Evolutionary conservation across 2,888 invertebrate species (phyloP).

Genomic region (Nemurella pictetii): DNA sequence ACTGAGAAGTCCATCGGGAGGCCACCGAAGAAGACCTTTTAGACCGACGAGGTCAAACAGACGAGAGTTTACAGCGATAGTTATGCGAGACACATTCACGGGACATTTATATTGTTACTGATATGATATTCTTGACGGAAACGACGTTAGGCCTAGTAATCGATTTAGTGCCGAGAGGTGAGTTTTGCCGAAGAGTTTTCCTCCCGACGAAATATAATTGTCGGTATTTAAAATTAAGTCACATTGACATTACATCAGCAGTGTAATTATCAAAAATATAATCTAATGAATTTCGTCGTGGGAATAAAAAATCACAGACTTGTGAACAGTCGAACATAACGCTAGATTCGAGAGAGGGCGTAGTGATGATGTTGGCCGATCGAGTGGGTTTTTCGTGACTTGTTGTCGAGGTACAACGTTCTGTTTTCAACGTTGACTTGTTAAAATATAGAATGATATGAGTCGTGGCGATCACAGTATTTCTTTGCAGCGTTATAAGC

Average conservation of each 20-base stretch:
- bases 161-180: neutral
- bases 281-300: neutral
- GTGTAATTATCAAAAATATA: neutral
- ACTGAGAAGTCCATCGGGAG: neutral
- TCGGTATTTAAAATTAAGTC: neutral
- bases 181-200: neutral
- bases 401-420: neutral
- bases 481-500: conserved; percentile 46
- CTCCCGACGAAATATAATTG: neutral
- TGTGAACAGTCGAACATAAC: neutral
- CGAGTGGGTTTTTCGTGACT: neutral
- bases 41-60: neutral
- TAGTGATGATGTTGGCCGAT: neutral
- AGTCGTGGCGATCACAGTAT: neutral
- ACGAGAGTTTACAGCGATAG: neutral
- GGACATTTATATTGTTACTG: neutral
- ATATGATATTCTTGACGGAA: neutral
- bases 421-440: neutral
- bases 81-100: neutral
- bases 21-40: neutral
- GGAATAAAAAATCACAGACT: neutral
- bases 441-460: neutral
- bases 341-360: neutral
- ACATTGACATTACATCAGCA: neutral
- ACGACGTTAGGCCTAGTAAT: neutral